Conservation (phyloP, 2,888 invertebrate species). For the Gortyna flavago region DNA sequence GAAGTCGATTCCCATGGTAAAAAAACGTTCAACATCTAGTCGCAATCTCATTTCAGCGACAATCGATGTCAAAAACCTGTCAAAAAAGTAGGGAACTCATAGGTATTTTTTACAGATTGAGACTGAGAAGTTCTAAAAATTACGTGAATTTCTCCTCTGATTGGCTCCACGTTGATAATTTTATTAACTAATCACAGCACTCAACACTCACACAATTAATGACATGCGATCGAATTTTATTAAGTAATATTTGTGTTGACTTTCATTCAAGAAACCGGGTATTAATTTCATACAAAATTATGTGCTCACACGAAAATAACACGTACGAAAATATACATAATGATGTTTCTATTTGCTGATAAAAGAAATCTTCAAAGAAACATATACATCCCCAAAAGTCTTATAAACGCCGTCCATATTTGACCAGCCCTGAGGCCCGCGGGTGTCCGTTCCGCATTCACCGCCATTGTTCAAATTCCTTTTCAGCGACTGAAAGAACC, state of each 20-base stretch:
- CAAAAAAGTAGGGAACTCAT: too few relatives aligned
- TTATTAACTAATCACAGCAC: too few relatives aligned
- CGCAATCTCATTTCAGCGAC: neutral
- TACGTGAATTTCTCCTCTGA: neutral
- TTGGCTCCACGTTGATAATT: neutral
- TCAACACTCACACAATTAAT: too few relatives aligned
- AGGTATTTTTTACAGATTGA: neutral
- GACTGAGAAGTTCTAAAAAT: neutral
- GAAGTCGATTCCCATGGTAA: too few relatives aligned
- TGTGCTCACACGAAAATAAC: neutral
- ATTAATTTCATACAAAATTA: neutral
- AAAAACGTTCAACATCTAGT: too few relatives aligned
- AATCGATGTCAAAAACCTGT: neutral
- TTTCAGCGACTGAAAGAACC: slow-evolving; percentile 73
- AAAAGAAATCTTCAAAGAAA: slow-evolving; percentile 14
- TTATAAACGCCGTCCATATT: slow-evolving; percentile 12
- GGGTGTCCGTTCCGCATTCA: slow-evolving; percentile 53
- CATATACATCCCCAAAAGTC: slow-evolving; percentile 7
- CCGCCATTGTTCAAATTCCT: slow-evolving; percentile 73
- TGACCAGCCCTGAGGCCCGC: slow-evolving; percentile 56
- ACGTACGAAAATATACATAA: neutral
- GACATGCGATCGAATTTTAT: neutral
- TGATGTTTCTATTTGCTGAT: neutral
- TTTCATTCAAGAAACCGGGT: neutral
- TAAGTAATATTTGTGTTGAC: neutral